A percentile compares a stretch with the other conserved stretches of the same genome.
Evolutionary conservation across 2,113 vertebrate genomes (phyloP).

Genomic region (Bothrops jararaca): DNA sequence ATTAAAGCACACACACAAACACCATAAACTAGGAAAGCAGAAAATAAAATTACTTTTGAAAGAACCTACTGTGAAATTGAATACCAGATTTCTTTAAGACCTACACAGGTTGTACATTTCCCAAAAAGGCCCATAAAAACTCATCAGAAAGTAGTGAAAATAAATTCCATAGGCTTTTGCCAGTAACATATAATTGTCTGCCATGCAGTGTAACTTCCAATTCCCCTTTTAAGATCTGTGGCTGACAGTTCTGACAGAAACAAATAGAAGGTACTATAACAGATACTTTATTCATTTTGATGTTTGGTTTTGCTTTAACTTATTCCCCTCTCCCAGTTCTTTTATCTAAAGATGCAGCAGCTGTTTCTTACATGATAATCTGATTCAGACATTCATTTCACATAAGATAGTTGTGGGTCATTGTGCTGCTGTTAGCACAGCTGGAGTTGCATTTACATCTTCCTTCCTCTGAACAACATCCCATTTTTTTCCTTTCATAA

Average conservation of each 20-base stretch:
- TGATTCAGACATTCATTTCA: slow-evolving; percentile 54
- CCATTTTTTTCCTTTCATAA: neutral
- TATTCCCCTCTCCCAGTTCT: slow-evolving; percentile 34
- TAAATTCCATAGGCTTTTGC: slow-evolving; percentile 31
- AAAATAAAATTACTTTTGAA: neutral
- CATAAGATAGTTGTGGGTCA: slow-evolving; percentile 47
- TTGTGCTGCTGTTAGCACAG: slow-evolving; percentile 61
- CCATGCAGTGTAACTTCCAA: slow-evolving; percentile 6
- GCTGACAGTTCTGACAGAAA: slow-evolving; percentile 66
- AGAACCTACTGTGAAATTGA: neutral
- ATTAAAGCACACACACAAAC: neutral
- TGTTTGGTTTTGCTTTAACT: slow-evolving; percentile 55
- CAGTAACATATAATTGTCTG: slow-evolving; percentile 31
- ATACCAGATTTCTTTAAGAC: neutral
- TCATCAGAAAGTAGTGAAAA: slow-evolving; percentile 23
- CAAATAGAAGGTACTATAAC: slow-evolving; percentile 58
- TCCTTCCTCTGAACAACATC: slow-evolving; percentile 23
- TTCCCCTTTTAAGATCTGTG: slow-evolving; percentile 46
- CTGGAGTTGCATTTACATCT: slow-evolving; percentile 46
- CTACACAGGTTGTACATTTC: slow-evolving; percentile 27
- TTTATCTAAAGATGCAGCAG: slow-evolving; percentile 39
- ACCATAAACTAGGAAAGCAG: neutral
- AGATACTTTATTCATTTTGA: slow-evolving; percentile 46
- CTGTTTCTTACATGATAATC: slow-evolving; percentile 53
- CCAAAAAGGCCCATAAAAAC: neutral